Conservation (phyloP, 2,888 invertebrate species). For the Lissonota sp. region DNA sequence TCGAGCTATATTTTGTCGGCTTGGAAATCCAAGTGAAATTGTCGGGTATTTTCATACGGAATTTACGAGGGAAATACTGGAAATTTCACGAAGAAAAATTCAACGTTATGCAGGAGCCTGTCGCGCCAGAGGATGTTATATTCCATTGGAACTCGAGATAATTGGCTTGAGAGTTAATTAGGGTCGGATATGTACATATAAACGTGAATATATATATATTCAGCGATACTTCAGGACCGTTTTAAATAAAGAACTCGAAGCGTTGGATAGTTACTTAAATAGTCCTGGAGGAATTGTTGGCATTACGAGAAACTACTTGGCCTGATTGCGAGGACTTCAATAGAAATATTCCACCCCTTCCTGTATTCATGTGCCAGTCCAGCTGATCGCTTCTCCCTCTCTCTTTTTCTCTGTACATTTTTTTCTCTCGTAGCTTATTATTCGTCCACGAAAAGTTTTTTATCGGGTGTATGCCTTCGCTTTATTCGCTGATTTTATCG, state of each 20-base stretch:
- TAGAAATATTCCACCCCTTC: slow-evolving; percentile 27
- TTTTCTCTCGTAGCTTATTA: slow-evolving; percentile 8
- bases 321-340: slow-evolving; percentile 50
- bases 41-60: no score
- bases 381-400: background rate
- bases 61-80: no score
- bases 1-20: no score
- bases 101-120: no score
- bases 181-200: slow-evolving; percentile 22
- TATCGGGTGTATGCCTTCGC: background rate
- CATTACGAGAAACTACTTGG: slow-evolving; percentile 54
- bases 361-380: background rate
- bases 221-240: background rate
- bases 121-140: background rate
- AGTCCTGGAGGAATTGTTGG: slow-evolving; percentile 49
- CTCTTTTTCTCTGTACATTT: background rate
- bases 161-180: slow-evolving; percentile 54
- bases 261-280: slow-evolving; percentile 38
- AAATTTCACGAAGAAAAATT: no score
- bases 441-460: slow-evolving; percentile 7
- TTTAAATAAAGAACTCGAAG: slow-evolving; percentile 38
- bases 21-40: no score
- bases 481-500: background rate
- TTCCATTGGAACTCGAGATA: slow-evolving; percentile 49
- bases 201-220: slow-evolving; percentile 9